Evolutionary conservation across 2,888 invertebrate species (phyloP).

Genomic region (Apamea epomidion): DNA sequence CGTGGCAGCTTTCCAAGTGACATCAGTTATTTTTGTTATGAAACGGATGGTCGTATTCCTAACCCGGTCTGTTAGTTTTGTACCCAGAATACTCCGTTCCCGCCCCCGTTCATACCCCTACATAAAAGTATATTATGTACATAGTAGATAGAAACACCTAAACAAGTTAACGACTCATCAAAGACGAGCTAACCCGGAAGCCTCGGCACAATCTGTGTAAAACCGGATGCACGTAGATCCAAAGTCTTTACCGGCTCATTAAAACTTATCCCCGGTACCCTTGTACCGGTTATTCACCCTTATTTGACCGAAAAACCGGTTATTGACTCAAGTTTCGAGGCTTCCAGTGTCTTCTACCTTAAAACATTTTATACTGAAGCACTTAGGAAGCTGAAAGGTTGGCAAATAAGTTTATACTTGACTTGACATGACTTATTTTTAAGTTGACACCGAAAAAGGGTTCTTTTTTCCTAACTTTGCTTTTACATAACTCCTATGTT

Average conservation of each 20-base stretch:
- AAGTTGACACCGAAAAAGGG: not conserved
- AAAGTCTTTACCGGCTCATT: conserved; percentile 59
- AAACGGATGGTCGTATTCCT: no score
- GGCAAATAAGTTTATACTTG: conserved; percentile 11
- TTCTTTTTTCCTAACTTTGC: not conserved
- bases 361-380: conserved; percentile 1
- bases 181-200: conserved; percentile 13
- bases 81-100: no score
- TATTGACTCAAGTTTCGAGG: conserved; percentile 40
- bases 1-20: no score
- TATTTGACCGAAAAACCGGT: conserved; percentile 55
- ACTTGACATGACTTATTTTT: conserved; percentile 20
- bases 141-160: not conserved
- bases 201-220: conserved; percentile 37
- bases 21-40: no score
- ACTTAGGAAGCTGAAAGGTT: conserved; percentile 21
- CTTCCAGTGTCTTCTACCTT: conserved; percentile 8
- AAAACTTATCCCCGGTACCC: conserved; percentile 52
- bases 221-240: conserved; percentile 48
- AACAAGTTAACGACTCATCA: conserved; percentile 33
- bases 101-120: not conserved
- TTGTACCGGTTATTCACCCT: conserved; percentile 51
- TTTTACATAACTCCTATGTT: no score
- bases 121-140: not conserved
- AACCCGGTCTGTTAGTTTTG: no score